phyloP scores from a whole-genome alignment of 2,113 vertebrate species.

The Excalfactoria chinensis region DNA sequence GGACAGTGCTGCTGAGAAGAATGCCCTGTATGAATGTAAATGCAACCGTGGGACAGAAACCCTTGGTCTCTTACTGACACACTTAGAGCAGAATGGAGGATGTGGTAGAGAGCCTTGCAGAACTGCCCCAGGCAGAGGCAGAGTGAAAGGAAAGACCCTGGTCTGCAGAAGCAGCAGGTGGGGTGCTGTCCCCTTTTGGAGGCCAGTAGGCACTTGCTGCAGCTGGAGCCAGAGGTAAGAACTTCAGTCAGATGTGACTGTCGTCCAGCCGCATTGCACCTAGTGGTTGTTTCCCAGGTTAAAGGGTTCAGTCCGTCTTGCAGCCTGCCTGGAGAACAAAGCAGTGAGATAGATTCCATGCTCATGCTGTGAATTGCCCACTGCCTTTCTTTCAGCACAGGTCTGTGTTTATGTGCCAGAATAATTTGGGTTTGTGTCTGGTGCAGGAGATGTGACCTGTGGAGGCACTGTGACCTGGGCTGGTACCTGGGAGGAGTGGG shows the following conservation, averaged over 20 bases:
- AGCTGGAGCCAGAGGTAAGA: not conserved
- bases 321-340: constrained; percentile 34
- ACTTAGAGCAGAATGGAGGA: not conserved
- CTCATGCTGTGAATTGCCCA: constrained; percentile 33
- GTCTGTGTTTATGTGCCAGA: constrained; percentile 36
- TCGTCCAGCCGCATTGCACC: not conserved
- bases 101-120: not conserved
- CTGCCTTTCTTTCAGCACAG: constrained; percentile 22
- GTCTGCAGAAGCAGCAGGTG: not conserved
- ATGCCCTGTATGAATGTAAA: not conserved
- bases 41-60: not conserved
- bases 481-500: not conserved
- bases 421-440: constrained; percentile 51
- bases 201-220: not conserved
- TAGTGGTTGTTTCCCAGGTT: constrained; percentile 36
- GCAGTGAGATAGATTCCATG: not conserved
- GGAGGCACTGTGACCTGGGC: not conserved
- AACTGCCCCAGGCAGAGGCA: rapidly evolving
- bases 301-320: constrained; percentile 9
- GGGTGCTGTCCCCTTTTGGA: not conserved
- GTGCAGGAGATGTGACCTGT: constrained; percentile 22
- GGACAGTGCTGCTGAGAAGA: not conserved
- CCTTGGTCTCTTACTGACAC: not conserved
- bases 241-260: not conserved
- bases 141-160: not conserved